Percentiles rank a stretch among this genome's conserved stretches.
Evolutionary conservation across 2,888 invertebrate species (phyloP).

Genomic region (Rambutsinella grinnellia): DNA sequence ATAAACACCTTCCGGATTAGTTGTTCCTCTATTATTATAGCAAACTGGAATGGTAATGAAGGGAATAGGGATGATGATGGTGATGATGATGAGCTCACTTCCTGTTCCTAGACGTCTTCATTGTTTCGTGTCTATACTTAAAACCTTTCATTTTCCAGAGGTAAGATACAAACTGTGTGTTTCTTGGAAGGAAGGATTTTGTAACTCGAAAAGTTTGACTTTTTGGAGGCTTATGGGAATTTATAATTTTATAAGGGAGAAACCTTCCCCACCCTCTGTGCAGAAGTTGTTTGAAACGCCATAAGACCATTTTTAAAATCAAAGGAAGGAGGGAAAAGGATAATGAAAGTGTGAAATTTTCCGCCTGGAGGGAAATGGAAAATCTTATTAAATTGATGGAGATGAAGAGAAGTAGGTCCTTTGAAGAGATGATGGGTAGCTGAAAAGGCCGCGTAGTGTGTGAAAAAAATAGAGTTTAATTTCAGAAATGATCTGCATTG

Average conservation of each 20-base stretch:
- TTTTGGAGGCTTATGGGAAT: not conserved
- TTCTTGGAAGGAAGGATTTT: too few relatives aligned
- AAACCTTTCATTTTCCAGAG: too few relatives aligned
- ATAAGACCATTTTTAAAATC: too few relatives aligned
- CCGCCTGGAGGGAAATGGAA: constrained; percentile 31
- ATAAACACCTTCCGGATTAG: not conserved
- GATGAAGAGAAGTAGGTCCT: not conserved
- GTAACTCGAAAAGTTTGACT: not conserved
- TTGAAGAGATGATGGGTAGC: not conserved
- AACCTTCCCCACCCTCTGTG: not conserved
- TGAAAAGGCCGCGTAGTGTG: too few relatives aligned
- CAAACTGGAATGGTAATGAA: not conserved
- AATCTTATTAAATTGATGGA: not conserved
- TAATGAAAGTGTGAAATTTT: constrained; percentile 24
- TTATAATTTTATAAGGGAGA: not conserved
- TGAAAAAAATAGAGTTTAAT: not conserved
- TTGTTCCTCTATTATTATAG: not conserved
- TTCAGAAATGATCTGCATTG: not conserved
- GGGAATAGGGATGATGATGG: not conserved
- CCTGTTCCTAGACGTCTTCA: too few relatives aligned
- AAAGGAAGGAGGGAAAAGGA: not conserved
- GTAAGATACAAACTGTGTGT: too few relatives aligned
- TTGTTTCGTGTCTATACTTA: too few relatives aligned
- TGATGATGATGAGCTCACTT: not conserved
- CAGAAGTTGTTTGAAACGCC: too few relatives aligned